These are phyloP conservation scores for Accipiter virgatus DNA, from an alignment of 2,113 vertebrate genomes.

Conservation along the genomic window DNA sequence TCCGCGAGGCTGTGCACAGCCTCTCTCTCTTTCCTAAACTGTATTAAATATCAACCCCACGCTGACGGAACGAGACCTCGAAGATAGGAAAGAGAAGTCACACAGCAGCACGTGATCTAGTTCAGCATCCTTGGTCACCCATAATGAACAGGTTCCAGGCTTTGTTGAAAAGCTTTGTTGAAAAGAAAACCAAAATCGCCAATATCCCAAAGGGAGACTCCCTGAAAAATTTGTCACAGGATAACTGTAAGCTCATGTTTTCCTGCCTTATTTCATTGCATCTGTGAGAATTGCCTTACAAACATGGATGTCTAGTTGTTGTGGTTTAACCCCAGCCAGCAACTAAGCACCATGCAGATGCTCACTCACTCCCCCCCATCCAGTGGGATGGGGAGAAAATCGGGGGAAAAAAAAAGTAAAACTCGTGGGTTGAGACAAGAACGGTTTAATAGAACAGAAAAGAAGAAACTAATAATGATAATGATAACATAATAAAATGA, in stretches of 20 bases:
- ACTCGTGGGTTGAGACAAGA: too few relatives aligned
- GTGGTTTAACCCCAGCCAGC: background rate
- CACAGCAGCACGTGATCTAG: background rate
- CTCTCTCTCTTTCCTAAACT: background rate
- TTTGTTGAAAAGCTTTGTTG: background rate
- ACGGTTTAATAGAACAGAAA: too few relatives aligned
- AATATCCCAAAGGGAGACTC: background rate
- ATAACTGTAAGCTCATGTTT: background rate
- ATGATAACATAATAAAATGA: too few relatives aligned
- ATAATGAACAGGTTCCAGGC: background rate
- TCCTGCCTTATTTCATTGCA: background rate
- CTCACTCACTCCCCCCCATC: too few relatives aligned
- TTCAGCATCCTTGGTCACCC: background rate
- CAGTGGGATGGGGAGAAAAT: too few relatives aligned
- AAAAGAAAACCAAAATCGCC: background rate
- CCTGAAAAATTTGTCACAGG: background rate
- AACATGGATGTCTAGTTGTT: background rate
- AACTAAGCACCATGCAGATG: too few relatives aligned
- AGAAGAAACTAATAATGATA: too few relatives aligned
- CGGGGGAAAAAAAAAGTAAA: too few relatives aligned
- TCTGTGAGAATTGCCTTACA: background rate
- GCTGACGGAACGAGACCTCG: accelerated
- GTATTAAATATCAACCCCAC: background rate
- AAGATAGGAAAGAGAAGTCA: background rate
- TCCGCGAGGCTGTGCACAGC: background rate